Evolutionary conservation across 2,113 vertebrate genomes (phyloP).

Genomic region (Misgurnus anguillicaudatus): DNA sequence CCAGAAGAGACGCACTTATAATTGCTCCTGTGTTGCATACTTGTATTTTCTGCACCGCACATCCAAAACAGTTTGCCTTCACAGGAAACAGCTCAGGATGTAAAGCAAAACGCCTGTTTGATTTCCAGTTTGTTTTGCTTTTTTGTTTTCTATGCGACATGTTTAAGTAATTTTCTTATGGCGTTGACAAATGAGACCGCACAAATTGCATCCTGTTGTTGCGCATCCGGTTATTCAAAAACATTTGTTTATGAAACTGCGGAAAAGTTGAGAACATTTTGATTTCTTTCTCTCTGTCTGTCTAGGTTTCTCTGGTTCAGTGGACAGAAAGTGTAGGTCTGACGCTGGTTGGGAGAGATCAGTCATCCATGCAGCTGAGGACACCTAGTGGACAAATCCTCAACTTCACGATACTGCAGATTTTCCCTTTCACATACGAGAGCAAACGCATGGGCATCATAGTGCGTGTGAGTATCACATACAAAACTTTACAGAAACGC

Average conservation of each 20-base stretch:
- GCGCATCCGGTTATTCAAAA: not conserved
- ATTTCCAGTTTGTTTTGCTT: not conserved
- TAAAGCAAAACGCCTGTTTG: not conserved
- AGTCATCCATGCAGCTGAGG: slow-evolving; percentile 97
- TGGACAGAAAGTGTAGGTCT: slow-evolving; percentile 96
- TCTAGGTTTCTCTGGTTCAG: slow-evolving; percentile 95
- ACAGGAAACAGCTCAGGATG: slow-evolving; percentile 2
- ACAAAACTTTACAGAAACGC: not conserved
- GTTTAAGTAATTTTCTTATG: not conserved
- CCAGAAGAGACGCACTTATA: slow-evolving; percentile 24
- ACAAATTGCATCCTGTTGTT: not conserved
- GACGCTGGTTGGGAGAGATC: slow-evolving; percentile 94
- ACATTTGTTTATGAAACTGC: not conserved
- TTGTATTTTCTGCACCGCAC: slow-evolving; percentile 4
- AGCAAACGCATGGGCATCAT: slow-evolving; percentile 99
- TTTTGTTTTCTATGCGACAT: not conserved
- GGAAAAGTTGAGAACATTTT: not conserved
- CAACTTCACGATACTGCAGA: slow-evolving; percentile 96
- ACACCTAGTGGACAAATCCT: slow-evolving; percentile 96
- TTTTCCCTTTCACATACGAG: slow-evolving; percentile 97
- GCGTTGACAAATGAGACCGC: not conserved
- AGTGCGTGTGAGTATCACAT: slow-evolving; percentile 81
- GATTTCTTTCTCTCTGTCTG: not conserved
- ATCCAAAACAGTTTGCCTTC: slow-evolving; percentile 11
- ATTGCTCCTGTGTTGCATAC: slow-evolving; percentile 29